These are phyloP conservation scores for Noturus placidus DNA, from an alignment of 2,113 vertebrate species.

Conservation along the genomic window DNA sequence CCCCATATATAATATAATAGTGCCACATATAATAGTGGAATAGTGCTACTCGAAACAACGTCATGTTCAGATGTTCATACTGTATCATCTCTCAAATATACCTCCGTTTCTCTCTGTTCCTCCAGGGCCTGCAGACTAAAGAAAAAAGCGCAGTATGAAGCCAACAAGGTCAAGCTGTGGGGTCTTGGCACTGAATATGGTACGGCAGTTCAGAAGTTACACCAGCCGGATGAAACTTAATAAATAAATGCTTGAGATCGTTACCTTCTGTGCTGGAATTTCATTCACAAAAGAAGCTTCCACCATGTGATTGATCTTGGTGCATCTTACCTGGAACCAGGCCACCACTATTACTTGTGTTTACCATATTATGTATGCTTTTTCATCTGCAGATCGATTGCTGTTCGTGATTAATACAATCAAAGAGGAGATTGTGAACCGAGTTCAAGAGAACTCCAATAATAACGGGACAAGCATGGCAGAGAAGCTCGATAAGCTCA, in stretches of 20 bases:
- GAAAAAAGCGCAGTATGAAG: constrained; percentile 99
- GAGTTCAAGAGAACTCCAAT: constrained; percentile 87
- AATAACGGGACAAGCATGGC: constrained; percentile 86
- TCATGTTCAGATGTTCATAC: background rate
- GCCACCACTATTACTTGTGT: background rate
- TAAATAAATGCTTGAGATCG: constrained; percentile 15
- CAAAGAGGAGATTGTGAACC: constrained; percentile 95
- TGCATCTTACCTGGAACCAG: background rate
- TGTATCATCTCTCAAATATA: background rate
- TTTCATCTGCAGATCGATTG: constrained; percentile 83
- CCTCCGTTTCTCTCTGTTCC: constrained; percentile 7
- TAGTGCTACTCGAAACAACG: background rate
- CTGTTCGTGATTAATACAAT: constrained; percentile 98
- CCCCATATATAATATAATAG: too few species aligned
- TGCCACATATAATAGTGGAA: too few species aligned
- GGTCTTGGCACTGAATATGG: constrained; percentile 98
- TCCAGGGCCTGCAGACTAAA: constrained; percentile 94
- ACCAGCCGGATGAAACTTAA: background rate
- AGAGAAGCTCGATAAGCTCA: constrained; percentile 88
- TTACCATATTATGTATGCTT: background rate
- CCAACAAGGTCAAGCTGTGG: constrained; percentile 99
- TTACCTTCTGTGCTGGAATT: constrained; percentile 18
- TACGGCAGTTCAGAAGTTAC: constrained; percentile 63
- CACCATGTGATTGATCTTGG: background rate
- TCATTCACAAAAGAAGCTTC: background rate